Evolutionary conservation across 2,113 vertebrate genomes (phyloP), one percentile per base, ranked within the genome.

Genomic region (Mus musculus): DNA sequence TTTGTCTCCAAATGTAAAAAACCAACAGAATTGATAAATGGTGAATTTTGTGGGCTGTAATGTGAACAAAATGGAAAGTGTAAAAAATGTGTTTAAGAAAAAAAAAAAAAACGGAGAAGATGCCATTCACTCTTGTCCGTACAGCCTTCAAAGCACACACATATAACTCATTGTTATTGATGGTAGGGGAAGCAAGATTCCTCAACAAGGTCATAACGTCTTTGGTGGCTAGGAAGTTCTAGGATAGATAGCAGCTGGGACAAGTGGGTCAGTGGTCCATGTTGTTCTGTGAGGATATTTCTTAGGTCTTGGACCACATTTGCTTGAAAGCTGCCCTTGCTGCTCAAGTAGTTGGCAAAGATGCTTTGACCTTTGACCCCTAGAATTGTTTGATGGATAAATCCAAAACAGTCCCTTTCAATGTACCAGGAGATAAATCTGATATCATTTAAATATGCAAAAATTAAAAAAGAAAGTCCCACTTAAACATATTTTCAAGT

Each of bases 391-490:
- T 82, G n/a, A 88, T 93, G 67, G 95, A 82, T 56, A 39, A 88
- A 78, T 93, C 26, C 69, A 77, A 72, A 85, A 9, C 33, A 95
- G 39, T 86, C 75, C 36, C 75, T 92, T 94, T 61, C 94, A 91
- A 95, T 49, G n/a, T 91, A 90, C 61, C 4, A 7, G 94, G 86
- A 73, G 95, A 90, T 56, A 95, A 87, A 75, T 86, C 82, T 52
- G 54, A 91, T 94, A 78, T 72, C 52, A 88, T 84, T 96, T 96
- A 97, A 97, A 90, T 82, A 96, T 88, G 96, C 75, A 97, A 90
- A 95, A 95, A 92, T 78, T 67, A 22, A 75, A 56, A 73, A 54
- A 89, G 80, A 96, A 93, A 88, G 49, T 92, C 39, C 73, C 90
- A 69, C 89, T 97, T 92, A 54, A 94, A n/a, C 75, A 95, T 87